A percentile compares a stretch with the other conserved stretches of the same genome.
Evolutionary conservation across 2,113 vertebrate genomes (phyloP).

Genomic region (Dipodomys ordii): DNA sequence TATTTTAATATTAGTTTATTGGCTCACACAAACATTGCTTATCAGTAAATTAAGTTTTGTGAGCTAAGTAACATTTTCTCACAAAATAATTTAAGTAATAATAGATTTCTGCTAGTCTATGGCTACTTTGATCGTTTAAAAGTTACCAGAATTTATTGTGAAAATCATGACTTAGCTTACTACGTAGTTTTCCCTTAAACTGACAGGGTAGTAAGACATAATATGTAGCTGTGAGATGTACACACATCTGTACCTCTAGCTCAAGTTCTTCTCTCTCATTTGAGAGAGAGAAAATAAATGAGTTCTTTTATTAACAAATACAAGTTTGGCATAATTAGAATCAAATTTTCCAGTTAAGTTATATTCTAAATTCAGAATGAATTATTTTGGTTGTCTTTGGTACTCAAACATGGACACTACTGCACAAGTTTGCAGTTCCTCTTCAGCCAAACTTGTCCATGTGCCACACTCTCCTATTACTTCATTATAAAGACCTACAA

Average conservation of each 20-base stretch:
- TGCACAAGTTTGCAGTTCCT: background rate
- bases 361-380: background rate
- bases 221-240: background rate
- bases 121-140: background rate
- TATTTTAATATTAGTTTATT: background rate
- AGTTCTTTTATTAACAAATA: too few relatives aligned
- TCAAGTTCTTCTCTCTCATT: background rate
- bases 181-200: background rate
- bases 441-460: background rate
- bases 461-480: background rate
- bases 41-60: background rate
- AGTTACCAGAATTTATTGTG: background rate
- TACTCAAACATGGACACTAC: background rate
- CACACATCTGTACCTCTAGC: background rate
- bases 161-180: background rate
- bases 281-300: too few relatives aligned
- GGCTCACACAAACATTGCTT: conserved; percentile 14
- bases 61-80: conserved; percentile 15
- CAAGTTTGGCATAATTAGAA: background rate
- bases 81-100: background rate
- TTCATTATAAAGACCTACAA: background rate
- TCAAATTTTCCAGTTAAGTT: background rate
- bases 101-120: background rate
- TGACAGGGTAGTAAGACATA: background rate
- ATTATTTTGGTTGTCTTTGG: background rate